Percentiles rank a stretch among this genome's conserved stretches.
Evolutionary conservation across 2,888 invertebrate genomes (phyloP).

Genomic region (Drosophila austrosaltans): DNA sequence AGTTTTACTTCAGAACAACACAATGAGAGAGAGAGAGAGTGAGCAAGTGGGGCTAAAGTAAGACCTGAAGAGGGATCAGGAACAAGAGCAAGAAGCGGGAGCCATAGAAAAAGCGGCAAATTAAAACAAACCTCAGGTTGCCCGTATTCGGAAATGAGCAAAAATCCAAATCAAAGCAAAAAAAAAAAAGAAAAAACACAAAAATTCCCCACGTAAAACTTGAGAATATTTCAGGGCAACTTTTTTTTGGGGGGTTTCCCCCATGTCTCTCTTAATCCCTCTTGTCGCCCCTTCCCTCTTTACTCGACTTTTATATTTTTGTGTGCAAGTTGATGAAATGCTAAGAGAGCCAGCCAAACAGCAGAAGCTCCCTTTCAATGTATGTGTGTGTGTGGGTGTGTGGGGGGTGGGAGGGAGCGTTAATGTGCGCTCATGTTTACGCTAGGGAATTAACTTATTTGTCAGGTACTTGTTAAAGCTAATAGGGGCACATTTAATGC

Average conservation of each 20-base stretch:
- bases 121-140: constrained; percentile 80
- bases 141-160: constrained; percentile 77
- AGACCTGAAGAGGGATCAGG: constrained; percentile 1
- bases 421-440: constrained; percentile 73
- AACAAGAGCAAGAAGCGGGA: background rate
- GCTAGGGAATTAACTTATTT: constrained; percentile 77
- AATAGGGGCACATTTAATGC: constrained; percentile 75
- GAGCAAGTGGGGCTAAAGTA: constrained; percentile 20
- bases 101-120: constrained; percentile 72
- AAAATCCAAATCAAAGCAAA: constrained; percentile 36
- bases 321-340: constrained; percentile 67
- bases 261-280: background rate
- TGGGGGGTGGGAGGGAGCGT: constrained; percentile 40
- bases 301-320: constrained; percentile 21
- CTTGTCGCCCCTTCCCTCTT: background rate
- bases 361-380: constrained; percentile 26
- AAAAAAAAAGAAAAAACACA: constrained; percentile 6
- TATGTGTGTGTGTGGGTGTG: constrained; percentile 1
- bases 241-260: constrained; percentile 29
- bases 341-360: constrained; percentile 42
- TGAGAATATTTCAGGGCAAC: constrained; percentile 46
- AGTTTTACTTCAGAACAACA: constrained; percentile 64
- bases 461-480: constrained; percentile 79
- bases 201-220: constrained; percentile 28
- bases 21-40: constrained; percentile 52